Base-by-base conservation (phyloP, 2,888 invertebrate genomes). In the Mycalesis mineus region DNA sequence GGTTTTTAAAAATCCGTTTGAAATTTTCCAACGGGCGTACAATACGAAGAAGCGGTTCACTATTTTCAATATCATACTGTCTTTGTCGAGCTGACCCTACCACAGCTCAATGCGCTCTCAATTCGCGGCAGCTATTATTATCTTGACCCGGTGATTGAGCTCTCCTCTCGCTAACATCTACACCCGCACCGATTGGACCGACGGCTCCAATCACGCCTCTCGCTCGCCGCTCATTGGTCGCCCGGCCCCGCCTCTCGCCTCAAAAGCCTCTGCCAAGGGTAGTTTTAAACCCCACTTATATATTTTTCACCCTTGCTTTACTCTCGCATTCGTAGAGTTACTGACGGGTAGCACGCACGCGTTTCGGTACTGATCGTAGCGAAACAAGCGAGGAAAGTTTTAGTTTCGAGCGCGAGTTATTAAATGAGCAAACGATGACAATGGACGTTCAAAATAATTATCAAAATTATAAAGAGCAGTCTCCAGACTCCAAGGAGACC, bases 401-500 rank as follows among this genome's bases (percentile, higher is more conserved):
- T 75, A 65, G 78, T 66, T 78, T 73, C 61, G 69, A 74, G 83
- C 80, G 80, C 70, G 70, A 68, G 68, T 70, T 67, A 74, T 71
- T 87, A 84, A 84, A 88, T 88, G 87, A 77, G 37, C 67, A 77
- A 80, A 91, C 86, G 75, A 93, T 93, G 92, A 93, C 93, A 85
- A 94, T 94, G 94, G 94, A 94, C 91, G 91, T 92, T 84, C 90
- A 90, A 82, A 90, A 88, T 74, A 87, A 75, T 72, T 88, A 84
- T 67, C 85, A 86, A 80, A 87, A 75, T 77, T 87, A 87, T 70
- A 90, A 88, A 77, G 88, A 88, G 54, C 70, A 80, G 13, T 84
- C 89, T 60, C 85, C 90, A 31, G 90, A 91, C 66, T 73, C 89
- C 7, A 91, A 90, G 68, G 90, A 84, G 60, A 78, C 77, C 47